Evolutionary conservation across 2,888 invertebrate genomes (phyloP), one percentile per base, ranked within the genome.

Genomic region (Platerodrilus igneus): DNA sequence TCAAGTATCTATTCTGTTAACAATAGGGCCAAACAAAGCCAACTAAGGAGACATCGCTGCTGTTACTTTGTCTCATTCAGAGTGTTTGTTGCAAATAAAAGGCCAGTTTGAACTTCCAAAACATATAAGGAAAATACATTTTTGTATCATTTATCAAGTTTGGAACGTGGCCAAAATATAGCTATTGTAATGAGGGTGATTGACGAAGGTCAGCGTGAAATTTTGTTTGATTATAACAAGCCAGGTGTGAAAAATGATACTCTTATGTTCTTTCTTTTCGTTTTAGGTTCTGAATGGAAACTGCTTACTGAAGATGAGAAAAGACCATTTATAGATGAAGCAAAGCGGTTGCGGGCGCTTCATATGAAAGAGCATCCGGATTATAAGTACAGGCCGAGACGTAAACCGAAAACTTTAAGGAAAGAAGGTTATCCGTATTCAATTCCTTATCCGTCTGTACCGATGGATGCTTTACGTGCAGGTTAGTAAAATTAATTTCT

Each of bases 301-400:
- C 75, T 89, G 34, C 74, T 96, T 26, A 83, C 87, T 2, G 96
- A 96, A 71, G 85, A 89, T 53, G 93, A 94, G 63, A 96, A 96
- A 71, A 76, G 95, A 60, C 95, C 95, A 15, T 96, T 95, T 72
- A 96, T 96, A 53, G 96, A 96, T 67, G 95, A 96, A 66, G 95
- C 96, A 8, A 96, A 96, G 67, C 78, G 95, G 47, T 78, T 96
- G 55, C 77, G 95, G 27, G 88, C 89, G 11, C 83, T 88, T 79
- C 91, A 95, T 76, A 95, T 91, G 91, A 90, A 89, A 70, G 90
- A 92, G 56, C 89, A 93, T 66, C 92, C 92, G 0, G 92, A 92
- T 72, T 92, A 92, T 75, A 93, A 93, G 69, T 93, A 93, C 75
- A 71, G 92, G 52, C 92, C 92, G 9, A 71, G 89, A 60, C 78